Percentiles rank a stretch among this genome's conserved stretches.
Evolutionary conservation across 37 sponge, comb jelly and placozoan species (phyloP).

Genomic region (Bolinopsis microptera): DNA sequence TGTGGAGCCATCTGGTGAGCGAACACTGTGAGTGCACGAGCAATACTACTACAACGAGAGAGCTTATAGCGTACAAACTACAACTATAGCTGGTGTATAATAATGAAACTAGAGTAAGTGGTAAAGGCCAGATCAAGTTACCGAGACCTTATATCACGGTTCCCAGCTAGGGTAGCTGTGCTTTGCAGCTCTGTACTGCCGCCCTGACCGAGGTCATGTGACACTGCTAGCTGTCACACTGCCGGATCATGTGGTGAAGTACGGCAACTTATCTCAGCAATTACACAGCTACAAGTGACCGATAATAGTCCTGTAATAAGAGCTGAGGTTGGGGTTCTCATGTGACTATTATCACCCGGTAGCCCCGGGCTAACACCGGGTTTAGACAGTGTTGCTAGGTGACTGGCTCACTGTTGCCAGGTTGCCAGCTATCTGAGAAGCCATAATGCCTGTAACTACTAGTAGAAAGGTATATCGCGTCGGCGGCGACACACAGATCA

Average conservation of each 20-base stretch:
- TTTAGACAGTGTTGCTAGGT: not conserved
- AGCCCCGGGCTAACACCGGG: not conserved
- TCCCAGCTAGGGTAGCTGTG: not conserved
- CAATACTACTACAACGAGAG: not conserved
- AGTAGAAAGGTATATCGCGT: too few relatives aligned
- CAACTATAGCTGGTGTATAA: conserved; percentile 4
- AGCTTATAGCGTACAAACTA: not conserved
- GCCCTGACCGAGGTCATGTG: not conserved
- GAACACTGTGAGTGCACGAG: too few relatives aligned
- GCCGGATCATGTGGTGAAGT: too few relatives aligned
- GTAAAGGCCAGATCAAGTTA: conserved; percentile 57
- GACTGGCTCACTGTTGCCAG: not conserved
- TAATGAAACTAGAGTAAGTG: conserved; percentile 51
- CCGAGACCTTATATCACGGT: not conserved
- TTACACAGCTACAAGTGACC: not conserved
- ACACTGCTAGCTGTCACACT: not conserved
- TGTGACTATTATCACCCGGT: not conserved
- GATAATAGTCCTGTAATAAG: not conserved
- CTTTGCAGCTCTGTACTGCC: not conserved
- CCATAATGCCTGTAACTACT: not conserved
- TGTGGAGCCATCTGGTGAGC: too few relatives aligned
- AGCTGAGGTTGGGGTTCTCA: not conserved
- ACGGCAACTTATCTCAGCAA: not conserved
- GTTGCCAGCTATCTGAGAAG: not conserved
- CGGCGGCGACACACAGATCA: not conserved